Evolutionary conservation across 2,888 invertebrate species (phyloP).

Genomic region (Embidobia sp.): DNA sequence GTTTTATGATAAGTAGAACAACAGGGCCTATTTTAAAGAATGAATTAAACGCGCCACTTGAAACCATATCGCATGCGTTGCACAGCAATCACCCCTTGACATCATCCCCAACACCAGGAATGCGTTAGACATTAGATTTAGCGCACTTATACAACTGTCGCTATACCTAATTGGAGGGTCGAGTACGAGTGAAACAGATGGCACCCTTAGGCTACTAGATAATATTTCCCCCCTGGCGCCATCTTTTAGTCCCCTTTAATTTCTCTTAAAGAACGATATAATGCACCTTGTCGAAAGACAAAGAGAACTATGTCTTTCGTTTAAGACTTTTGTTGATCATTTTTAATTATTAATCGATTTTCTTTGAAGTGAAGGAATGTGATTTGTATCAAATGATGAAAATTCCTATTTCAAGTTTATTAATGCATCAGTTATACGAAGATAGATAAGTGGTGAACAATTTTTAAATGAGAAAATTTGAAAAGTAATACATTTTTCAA

Average conservation of each 20-base stretch:
- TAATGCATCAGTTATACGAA: no score
- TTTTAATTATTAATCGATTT: no score
- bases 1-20: slow-evolving; percentile 29
- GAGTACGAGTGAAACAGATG: slow-evolving; percentile 78
- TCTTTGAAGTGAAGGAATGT: no score
- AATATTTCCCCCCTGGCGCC: slow-evolving; percentile 66
- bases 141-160: slow-evolving; percentile 76
- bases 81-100: slow-evolving; percentile 39
- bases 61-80: slow-evolving; percentile 5
- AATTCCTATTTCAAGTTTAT: no score
- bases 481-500: no score
- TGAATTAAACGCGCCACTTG: slow-evolving; percentile 41
- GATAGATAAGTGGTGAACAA: no score
- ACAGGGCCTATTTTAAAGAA: slow-evolving; percentile 42
- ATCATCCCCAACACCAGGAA: slow-evolving; percentile 36
- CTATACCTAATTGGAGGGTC: slow-evolving; percentile 78
- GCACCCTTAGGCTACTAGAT: slow-evolving; percentile 78
- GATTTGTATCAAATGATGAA: no score
- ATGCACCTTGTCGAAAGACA: slow-evolving; percentile 3
- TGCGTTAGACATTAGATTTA: slow-evolving; percentile 78
- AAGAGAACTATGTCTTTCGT: slow-evolving; percentile 4
- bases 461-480: no score
- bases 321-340: no score
- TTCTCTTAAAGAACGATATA: slow-evolving; percentile 50
- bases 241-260: slow-evolving; percentile 52